Evolutionary conservation across 2,113 vertebrate species (phyloP).

Genomic region (Odocoileus hemionus): DNA sequence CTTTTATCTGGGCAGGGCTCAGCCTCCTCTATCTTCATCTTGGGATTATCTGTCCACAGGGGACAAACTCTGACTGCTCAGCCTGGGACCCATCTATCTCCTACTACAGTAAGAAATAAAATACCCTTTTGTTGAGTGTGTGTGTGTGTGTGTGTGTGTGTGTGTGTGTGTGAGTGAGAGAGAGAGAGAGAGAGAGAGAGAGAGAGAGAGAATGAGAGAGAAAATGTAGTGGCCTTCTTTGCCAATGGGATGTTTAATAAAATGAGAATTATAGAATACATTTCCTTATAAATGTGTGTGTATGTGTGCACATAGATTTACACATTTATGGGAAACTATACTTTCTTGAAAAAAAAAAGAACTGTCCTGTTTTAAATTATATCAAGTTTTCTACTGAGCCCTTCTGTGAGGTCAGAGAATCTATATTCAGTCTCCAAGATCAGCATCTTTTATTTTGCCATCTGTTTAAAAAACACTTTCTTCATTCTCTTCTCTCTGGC

Average conservation of each 20-base stretch:
- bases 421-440: not conserved
- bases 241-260: not conserved
- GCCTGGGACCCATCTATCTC: not conserved
- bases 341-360: not conserved
- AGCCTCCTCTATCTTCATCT: not conserved
- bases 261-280: not conserved
- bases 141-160: too few relatives aligned
- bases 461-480: conserved; percentile 5
- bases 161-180: not conserved
- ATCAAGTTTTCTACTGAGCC: not conserved
- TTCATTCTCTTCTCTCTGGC: not conserved
- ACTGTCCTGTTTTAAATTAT: not conserved
- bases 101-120: not conserved
- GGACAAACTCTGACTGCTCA: not conserved
- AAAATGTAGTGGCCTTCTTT: not conserved
- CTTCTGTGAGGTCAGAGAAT: not conserved
- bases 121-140: not conserved
- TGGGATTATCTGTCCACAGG: not conserved
- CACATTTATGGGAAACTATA: not conserved
- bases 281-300: not conserved
- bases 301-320: not conserved
- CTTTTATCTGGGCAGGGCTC: not conserved
- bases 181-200: not conserved
- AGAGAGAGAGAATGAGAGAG: not conserved
- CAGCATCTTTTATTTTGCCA: conserved; percentile 5